Base-by-base conservation (phyloP, 1,140 invertebrate genomes). In the Pemphigus obesinymphae region DNA sequence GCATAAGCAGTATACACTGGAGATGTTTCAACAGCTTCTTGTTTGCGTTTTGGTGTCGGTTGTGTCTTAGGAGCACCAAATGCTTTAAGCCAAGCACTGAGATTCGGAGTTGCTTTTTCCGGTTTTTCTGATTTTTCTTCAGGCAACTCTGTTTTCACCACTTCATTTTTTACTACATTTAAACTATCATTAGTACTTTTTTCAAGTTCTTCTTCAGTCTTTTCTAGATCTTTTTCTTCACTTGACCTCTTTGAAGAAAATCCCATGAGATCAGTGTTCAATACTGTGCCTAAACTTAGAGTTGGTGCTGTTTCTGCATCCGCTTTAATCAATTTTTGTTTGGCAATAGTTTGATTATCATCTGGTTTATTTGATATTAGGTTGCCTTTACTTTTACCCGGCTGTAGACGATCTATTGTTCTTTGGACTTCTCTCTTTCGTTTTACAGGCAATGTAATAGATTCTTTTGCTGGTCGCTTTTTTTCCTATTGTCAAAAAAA, bases 1-100 rank as follows among this genome's bases (percentile, higher is more conserved):
- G 66, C 73, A 29, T 82, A 81, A 61, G 83, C 72, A 13, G 73
- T 81, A 10, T 82, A 82, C 23, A 70, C 53, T 17, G 58, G 45
- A 40, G 53, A 40, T 61, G 50, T 58, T 50, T 55, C 68, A 4
- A 68, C 17, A 43, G 55, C 20, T 76, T 84, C 86, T 85, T 29
- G 83, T 80, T 84, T 86, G 85, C 85, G 86, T 86, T 83, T 87
- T 86, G 58, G 83, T 48, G 83, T 83, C 40, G 85, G 84, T 68
- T 85, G 84, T 29, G 87, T 84, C 84, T 92, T 95, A 8, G 94
- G 94, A 0, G 92, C 92, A 55, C 95, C 94, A 86, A 96, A 96
- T 0, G 94, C 94, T 87, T 95, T 95, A 76, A 96, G 93, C 95
- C 94, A 96, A 17, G 94, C 95, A 86, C 93, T 95, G 58, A 95